A percentile compares a stretch with the other conserved stretches of the same genome.
Evolutionary conservation across 2,113 vertebrate genomes (phyloP).

Genomic region (Chamaea fasciata): DNA sequence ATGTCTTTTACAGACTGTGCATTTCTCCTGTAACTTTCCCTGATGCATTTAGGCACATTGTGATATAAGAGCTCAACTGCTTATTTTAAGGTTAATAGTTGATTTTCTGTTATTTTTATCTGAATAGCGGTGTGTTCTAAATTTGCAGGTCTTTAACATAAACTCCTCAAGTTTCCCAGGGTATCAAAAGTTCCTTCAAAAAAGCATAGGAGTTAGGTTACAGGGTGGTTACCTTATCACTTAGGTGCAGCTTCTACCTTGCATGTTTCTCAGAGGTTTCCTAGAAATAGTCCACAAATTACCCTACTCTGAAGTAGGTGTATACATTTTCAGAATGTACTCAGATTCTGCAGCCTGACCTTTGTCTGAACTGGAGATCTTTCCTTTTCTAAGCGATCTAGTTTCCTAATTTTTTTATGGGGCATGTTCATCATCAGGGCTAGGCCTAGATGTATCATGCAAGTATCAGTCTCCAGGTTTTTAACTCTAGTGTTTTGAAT

Average conservation of each 20-base stretch:
- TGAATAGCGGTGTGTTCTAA: not conserved
- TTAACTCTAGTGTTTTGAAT: not conserved
- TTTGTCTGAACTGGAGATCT: not conserved
- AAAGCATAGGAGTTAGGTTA: not conserved
- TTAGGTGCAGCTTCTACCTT: not conserved
- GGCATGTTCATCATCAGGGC: not conserved
- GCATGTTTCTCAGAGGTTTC: not conserved
- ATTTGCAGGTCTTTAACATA: not conserved
- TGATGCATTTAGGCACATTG: not conserved
- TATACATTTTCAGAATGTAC: not conserved
- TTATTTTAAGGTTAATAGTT: not conserved
- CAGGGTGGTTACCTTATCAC: not conserved
- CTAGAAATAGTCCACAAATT: not conserved
- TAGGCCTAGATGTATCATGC: not conserved
- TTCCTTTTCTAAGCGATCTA: not conserved
- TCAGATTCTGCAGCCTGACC: not conserved
- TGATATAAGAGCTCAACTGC: not conserved
- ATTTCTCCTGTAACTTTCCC: conserved; percentile 1
- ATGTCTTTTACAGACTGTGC: conserved; percentile 5
- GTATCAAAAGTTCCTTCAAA: not conserved
- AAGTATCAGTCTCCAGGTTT: not conserved
- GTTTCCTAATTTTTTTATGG: not conserved
- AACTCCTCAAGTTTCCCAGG: not conserved
- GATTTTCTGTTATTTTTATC: not conserved
- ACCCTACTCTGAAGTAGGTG: not conserved